phyloP scores from a whole-genome alignment of 2,113 vertebrate genomes.

The Alethe castanea region DNA sequence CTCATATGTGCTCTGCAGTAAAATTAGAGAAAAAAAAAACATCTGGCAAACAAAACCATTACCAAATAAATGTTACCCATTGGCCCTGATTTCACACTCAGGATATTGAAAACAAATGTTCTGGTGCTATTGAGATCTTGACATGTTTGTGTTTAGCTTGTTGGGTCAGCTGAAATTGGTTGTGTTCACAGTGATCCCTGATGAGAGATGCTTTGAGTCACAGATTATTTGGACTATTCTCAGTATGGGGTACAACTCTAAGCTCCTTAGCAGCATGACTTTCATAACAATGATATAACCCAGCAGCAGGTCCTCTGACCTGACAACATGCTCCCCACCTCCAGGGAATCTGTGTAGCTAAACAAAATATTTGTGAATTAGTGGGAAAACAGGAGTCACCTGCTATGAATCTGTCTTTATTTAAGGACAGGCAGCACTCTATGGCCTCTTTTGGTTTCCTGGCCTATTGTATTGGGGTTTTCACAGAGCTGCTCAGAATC shows the following conservation, averaged over 20 bases:
- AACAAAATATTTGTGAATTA: slow-evolving; percentile 58
- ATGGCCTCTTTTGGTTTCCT: not conserved
- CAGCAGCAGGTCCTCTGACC: slow-evolving; percentile 64
- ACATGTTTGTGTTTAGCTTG: slow-evolving; percentile 52
- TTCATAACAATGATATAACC: slow-evolving; percentile 64
- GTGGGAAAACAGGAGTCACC: not conserved
- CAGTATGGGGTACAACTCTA: slow-evolving; percentile 57
- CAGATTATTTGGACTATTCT: slow-evolving; percentile 66
- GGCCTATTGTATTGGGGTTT: not conserved
- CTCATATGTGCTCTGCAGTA: not conserved
- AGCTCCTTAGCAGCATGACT: slow-evolving; percentile 59
- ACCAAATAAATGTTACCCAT: not conserved
- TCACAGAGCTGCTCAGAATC: not conserved
- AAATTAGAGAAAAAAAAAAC: slow-evolving; percentile 34
- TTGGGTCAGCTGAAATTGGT: slow-evolving; percentile 46
- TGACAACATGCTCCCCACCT: not conserved
- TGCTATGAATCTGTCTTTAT: not conserved
- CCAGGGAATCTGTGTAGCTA: slow-evolving; percentile 28
- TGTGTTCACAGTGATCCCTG: slow-evolving; percentile 38
- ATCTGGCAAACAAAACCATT: slow-evolving; percentile 19
- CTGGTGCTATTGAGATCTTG: slow-evolving; percentile 46
- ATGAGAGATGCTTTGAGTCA: slow-evolving; percentile 62
- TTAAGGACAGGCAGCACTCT: not conserved
- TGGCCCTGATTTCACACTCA: slow-evolving; percentile 32
- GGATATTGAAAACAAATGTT: slow-evolving; percentile 58